Percentiles rank a stretch among this genome's conserved stretches.
Evolutionary conservation across 2,797 vertebrate species (phyloP).

Genomic region (Pseudochromis fuscus): DNA sequence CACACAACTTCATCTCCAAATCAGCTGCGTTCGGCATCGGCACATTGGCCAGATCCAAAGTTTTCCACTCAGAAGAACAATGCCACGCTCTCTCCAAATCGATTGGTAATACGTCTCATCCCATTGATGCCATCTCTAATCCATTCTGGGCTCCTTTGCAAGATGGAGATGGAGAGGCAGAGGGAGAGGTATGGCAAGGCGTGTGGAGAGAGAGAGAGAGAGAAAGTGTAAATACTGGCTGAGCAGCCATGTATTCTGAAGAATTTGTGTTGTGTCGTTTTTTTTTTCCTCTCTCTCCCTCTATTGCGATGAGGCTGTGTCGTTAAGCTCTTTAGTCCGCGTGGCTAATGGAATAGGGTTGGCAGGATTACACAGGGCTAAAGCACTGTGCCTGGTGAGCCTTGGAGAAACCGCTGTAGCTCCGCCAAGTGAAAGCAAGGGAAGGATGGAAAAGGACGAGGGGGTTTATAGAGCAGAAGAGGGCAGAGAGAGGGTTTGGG

Average conservation of each 20-base stretch:
- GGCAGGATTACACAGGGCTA: slow-evolving; percentile 87
- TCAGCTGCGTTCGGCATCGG: slow-evolving; percentile 73
- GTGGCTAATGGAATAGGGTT: slow-evolving; percentile 87
- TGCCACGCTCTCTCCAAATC: slow-evolving; percentile 81
- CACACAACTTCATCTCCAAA: slow-evolving; percentile 72
- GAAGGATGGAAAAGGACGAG: slow-evolving; percentile 61
- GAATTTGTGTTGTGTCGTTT: slow-evolving; percentile 79
- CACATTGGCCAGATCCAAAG: slow-evolving; percentile 77
- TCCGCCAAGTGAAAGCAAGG: slow-evolving; percentile 75
- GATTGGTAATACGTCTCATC: slow-evolving; percentile 88
- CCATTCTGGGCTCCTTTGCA: slow-evolving; percentile 83
- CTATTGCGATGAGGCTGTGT: slow-evolving; percentile 77
- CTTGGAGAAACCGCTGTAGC: slow-evolving; percentile 79
- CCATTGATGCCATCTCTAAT: slow-evolving; percentile 87
- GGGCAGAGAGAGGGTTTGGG: slow-evolving; percentile 48
- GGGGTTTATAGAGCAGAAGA: slow-evolving; percentile 59
- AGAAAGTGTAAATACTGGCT: slow-evolving; percentile 75
- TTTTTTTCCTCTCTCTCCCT: slow-evolving; percentile 57
- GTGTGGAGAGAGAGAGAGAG: slow-evolving; percentile 60
- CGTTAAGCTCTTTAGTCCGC: slow-evolving; percentile 88
- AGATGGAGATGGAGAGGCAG: slow-evolving; percentile 74
- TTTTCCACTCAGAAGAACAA: slow-evolving; percentile 84
- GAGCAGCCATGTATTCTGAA: slow-evolving; percentile 80
- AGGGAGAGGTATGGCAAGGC: slow-evolving; percentile 62
- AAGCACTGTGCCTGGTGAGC: slow-evolving; percentile 85